A percentile compares a stretch with the other conserved stretches of the same genome.
Evolutionary conservation across 2,797 vertebrate species (phyloP).

Genomic region (Emys orbicularis): DNA sequence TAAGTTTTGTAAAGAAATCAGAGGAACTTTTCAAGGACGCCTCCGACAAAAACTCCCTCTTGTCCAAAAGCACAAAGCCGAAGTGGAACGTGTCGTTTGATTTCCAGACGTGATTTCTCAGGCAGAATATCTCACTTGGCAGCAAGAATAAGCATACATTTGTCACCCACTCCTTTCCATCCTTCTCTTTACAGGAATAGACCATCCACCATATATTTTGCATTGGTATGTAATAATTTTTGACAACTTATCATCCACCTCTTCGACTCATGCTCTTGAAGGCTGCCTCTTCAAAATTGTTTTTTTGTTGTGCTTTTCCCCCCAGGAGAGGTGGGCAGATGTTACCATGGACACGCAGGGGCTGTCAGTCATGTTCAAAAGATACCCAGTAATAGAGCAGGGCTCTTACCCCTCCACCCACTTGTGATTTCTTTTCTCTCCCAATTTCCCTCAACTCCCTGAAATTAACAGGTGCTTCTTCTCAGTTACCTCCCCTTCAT

Average conservation of each 20-base stretch:
- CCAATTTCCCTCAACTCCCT: constrained; percentile 64
- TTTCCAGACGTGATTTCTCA: constrained; percentile 37
- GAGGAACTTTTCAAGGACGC: background rate
- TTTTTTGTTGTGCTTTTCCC: constrained; percentile 23
- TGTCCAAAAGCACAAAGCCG: background rate
- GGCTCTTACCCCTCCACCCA: constrained; percentile 70
- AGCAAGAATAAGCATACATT: constrained; percentile 24
- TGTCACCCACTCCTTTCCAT: constrained; percentile 50
- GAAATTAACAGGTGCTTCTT: constrained; percentile 78
- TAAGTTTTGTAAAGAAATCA: background rate
- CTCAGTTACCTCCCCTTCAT: constrained; percentile 76
- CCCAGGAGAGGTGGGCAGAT: constrained; percentile 35
- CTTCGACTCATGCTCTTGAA: constrained; percentile 68
- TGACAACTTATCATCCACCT: constrained; percentile 62
- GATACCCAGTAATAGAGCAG: constrained; percentile 69
- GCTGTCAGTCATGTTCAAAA: constrained; percentile 70
- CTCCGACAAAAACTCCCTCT: background rate
- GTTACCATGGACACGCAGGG: constrained; percentile 54
- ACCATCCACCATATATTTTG: constrained; percentile 58
- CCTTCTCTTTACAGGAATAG: constrained; percentile 66
- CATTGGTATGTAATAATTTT: constrained; percentile 63
- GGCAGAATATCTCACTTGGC: constrained; percentile 19
- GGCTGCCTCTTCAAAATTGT: constrained; percentile 34
- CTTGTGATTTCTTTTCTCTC: constrained; percentile 65
- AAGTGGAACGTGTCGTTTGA: background rate